These are phyloP conservation scores for Microlaimidae sp. DNA, from an alignment of 2,888 invertebrate species.

Conservation along the genomic window DNA sequence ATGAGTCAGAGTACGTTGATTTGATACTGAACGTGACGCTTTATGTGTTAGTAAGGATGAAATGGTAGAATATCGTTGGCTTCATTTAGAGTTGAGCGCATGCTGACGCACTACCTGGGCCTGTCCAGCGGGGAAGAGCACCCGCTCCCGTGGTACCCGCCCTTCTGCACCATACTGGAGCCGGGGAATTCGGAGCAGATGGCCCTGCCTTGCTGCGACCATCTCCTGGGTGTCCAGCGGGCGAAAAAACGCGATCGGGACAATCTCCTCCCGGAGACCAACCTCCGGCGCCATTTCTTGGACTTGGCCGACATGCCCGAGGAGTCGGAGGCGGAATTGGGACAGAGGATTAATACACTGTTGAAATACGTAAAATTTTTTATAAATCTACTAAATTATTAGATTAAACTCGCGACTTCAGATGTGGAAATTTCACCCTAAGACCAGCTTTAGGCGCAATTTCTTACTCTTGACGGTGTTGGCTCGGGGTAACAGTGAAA, in stretches of 20 bases:
- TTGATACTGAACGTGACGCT: no score
- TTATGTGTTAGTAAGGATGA: no score
- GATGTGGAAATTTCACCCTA: no score
- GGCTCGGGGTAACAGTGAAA: no score
- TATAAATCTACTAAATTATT: not conserved
- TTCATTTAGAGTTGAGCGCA: conserved; percentile 36
- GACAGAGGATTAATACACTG: conserved; percentile 56
- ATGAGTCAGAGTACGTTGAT: no score
- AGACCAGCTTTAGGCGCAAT: no score
- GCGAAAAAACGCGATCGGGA: conserved; percentile 4
- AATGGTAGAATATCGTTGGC: no score
- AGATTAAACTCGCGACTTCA: not conserved
- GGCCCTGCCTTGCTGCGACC: conserved; percentile 12
- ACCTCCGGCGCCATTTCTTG: not conserved
- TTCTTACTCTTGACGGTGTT: no score
- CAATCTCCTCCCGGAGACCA: not conserved
- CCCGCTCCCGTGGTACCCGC: conserved; percentile 59
- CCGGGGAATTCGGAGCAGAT: conserved; percentile 23
- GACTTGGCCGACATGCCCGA: not conserved
- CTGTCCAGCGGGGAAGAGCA: conserved; percentile 48
- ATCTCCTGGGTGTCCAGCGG: conserved; percentile 16
- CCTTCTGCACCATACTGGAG: conserved; percentile 43
- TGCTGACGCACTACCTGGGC: conserved; percentile 50
- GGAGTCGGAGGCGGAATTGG: conserved; percentile 49
- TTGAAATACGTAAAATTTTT: conserved; percentile 46